These are phyloP conservation scores for Brachyhypopomus gauderio DNA, from an alignment of 2,113 vertebrate genomes.

Conservation along the genomic window DNA sequence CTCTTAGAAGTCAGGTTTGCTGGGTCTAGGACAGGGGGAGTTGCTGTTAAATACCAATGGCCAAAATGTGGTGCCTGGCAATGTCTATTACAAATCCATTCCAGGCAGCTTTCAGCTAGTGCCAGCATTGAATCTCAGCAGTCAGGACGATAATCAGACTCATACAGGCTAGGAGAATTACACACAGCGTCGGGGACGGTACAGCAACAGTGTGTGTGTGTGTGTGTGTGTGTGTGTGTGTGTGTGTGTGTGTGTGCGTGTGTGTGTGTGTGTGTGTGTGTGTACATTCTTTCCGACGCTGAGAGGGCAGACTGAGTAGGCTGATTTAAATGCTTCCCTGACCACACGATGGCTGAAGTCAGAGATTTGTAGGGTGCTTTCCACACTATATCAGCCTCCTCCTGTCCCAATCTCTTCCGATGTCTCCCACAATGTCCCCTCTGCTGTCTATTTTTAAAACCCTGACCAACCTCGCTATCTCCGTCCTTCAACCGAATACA, in stretches of 20 bases:
- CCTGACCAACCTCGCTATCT: too few species aligned
- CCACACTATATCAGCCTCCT: slow-evolving; percentile 30
- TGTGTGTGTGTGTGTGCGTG: too few species aligned
- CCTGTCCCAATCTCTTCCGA: neutral
- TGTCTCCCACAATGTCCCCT: neutral
- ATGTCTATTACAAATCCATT: neutral
- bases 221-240: too few species aligned
- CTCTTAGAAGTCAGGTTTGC: neutral
- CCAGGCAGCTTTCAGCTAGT: neutral
- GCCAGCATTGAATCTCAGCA: neutral
- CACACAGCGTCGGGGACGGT: too few species aligned
- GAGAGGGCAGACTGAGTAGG: neutral
- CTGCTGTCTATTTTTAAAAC: too few species aligned
- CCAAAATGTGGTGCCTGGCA: neutral
- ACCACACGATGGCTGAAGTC: neutral
- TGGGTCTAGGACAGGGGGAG: neutral
- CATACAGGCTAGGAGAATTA: neutral
- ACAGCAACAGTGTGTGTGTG: too few species aligned
- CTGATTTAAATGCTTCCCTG: slow-evolving; percentile 8
- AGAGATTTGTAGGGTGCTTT: slow-evolving; percentile 7
- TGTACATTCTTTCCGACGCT: neutral
- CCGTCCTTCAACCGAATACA: too few species aligned
- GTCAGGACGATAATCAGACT: neutral
- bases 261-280: neutral
- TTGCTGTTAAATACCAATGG: neutral